These are phyloP conservation scores for Turritopsis dohrnii DNA, from an alignment of 30 jellyfish, hydroid and myxozoan species.

Conservation along the genomic window DNA sequence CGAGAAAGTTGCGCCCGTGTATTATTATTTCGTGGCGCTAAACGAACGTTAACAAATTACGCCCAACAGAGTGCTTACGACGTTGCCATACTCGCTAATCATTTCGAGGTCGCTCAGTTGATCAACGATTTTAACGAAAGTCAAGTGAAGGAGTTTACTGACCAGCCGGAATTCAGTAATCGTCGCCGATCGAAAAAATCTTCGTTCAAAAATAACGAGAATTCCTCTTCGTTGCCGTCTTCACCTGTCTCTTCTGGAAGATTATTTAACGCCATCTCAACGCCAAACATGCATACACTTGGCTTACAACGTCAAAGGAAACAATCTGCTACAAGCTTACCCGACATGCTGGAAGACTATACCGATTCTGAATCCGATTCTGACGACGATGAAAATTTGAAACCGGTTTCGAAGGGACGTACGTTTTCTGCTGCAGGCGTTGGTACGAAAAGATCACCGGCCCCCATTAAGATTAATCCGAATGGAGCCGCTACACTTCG, in stretches of 20 bases:
- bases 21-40: constrained; percentile 90
- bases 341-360: constrained; percentile 29
- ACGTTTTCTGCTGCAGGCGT: constrained; percentile 73
- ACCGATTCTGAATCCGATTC: constrained; percentile 59
- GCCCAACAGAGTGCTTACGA: constrained; percentile 81
- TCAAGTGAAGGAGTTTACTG: constrained; percentile 36
- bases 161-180: constrained; percentile 52
- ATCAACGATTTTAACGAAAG: constrained; percentile 42
- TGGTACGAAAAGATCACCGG: constrained; percentile 77
- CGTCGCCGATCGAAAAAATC: constrained; percentile 41
- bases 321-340: constrained; percentile 15
- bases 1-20: constrained; percentile 73
- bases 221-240: constrained; percentile 17
- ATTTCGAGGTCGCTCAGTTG: constrained; percentile 63
- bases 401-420: constrained; percentile 43
- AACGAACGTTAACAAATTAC: constrained; percentile 53
- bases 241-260: constrained; percentile 10
- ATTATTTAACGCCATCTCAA: constrained; percentile 5
- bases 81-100: constrained; percentile 73
- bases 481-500: constrained; percentile 42
- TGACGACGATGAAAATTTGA: constrained; percentile 51
- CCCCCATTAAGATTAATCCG: constrained; percentile 71
- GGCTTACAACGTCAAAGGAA: not conserved
- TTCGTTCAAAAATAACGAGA: not conserved
- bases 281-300: constrained; percentile 20